These are phyloP conservation scores for Gerris buenoi DNA, from an alignment of 1,140 invertebrate genomes.

Conservation along the genomic window DNA sequence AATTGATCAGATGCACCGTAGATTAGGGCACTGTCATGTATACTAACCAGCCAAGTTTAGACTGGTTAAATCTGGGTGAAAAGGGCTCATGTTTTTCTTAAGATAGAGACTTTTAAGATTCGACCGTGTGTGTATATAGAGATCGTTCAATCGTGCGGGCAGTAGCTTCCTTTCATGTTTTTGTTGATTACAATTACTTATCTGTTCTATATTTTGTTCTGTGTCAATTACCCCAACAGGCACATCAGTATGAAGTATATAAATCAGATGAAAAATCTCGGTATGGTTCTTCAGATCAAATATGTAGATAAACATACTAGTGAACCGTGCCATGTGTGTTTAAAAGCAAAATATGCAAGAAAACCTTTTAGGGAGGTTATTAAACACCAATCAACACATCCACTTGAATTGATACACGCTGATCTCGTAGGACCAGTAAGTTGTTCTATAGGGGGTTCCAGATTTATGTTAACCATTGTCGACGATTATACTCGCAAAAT, in stretches of 20 bases:
- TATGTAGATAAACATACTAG: not conserved
- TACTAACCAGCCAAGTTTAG: no score
- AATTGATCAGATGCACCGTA: not conserved
- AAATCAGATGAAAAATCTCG: not conserved
- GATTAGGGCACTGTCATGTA: no score
- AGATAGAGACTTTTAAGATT: no score
- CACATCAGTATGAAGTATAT: not conserved
- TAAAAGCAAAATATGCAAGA: not conserved
- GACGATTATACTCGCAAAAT: not conserved
- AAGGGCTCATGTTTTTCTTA: no score
- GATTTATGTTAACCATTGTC: not conserved
- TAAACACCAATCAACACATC: not conserved
- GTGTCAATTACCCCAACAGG: no score
- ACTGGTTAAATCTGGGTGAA: no score
- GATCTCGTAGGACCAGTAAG: not conserved
- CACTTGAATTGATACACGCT: not conserved
- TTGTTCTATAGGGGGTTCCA: not conserved
- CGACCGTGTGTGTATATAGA: no score
- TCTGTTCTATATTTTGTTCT: no score
- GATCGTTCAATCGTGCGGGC: no score
- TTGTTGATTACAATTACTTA: no score
- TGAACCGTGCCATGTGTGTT: not conserved
- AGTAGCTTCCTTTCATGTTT: no score
- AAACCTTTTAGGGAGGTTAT: not conserved
- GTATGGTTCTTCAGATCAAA: not conserved